Evolutionary conservation across 2,888 invertebrate genomes (phyloP).

Genomic region (Trichogramma evanescens): DNA sequence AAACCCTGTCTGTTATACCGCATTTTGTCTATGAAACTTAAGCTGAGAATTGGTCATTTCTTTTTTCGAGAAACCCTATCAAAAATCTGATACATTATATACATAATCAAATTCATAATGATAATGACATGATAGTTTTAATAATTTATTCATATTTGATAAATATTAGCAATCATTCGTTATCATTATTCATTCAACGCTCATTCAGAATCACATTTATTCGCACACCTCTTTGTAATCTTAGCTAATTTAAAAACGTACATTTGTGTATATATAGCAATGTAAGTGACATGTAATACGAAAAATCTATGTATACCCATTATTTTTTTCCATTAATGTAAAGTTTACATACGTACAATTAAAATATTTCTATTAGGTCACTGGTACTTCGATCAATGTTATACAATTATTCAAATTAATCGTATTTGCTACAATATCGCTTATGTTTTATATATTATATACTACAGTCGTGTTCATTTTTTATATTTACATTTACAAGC

Average conservation of each 20-base stretch:
- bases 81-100: too few relatives aligned
- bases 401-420: conserved; percentile 22
- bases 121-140: too few relatives aligned
- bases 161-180: too few relatives aligned
- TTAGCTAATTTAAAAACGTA: conserved; percentile 12
- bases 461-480: not conserved
- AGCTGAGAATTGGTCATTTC: too few relatives aligned
- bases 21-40: too few relatives aligned
- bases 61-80: too few relatives aligned
- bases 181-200: too few relatives aligned
- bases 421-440: not conserved
- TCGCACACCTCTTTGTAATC: not conserved
- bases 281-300: conserved; percentile 18
- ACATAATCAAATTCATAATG: too few relatives aligned
- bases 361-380: conserved; percentile 36
- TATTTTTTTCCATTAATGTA: conserved; percentile 22
- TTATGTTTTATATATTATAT: conserved; percentile 2
- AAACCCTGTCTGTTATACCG: too few relatives aligned
- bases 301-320: not conserved
- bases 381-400: conserved; percentile 33
- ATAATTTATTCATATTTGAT: too few relatives aligned
- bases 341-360: conserved; percentile 30
- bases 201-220: too few relatives aligned
- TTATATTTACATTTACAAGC: conserved; percentile 27
- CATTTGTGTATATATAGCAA: not conserved